phyloP scores from a whole-genome alignment of 2,113 vertebrate species.

The Numida meleagris region DNA sequence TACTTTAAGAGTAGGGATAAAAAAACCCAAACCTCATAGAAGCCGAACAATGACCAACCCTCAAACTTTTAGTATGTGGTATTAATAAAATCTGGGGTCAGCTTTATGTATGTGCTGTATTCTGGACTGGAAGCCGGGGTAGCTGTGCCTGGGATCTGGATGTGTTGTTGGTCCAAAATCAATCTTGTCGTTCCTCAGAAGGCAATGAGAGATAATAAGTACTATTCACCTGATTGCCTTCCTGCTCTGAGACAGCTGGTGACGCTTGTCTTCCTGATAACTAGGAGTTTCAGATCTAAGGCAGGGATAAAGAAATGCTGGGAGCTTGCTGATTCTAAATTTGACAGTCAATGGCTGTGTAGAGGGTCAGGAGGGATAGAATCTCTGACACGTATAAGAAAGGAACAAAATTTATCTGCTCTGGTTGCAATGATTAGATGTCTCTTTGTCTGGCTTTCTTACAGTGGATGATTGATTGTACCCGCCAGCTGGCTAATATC shows the following conservation, averaged over 20 bases:
- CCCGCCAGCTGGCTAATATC: conserved; percentile 81
- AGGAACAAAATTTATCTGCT: conserved; percentile 82
- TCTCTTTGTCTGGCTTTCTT: conserved; percentile 83
- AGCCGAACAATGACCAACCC: background rate
- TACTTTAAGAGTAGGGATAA: background rate
- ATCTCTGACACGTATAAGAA: conserved; percentile 81
- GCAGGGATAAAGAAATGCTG: conserved; percentile 82
- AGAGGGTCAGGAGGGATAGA: conserved; percentile 82
- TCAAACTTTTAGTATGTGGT: conserved; percentile 6
- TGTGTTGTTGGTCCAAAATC: conserved; percentile 78
- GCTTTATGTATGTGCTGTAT: conserved; percentile 33
- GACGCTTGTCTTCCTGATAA: conserved; percentile 84
- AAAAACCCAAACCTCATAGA: background rate
- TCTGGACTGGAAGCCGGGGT: conserved; percentile 44
- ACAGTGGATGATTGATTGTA: conserved; percentile 82
- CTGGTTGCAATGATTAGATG: conserved; percentile 81
- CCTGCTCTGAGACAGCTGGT: conserved; percentile 84
- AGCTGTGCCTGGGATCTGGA: conserved; percentile 70
- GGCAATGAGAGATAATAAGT: conserved; percentile 85
- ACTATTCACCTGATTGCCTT: conserved; percentile 87
- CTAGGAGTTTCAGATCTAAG: conserved; percentile 83
- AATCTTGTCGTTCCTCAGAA: conserved; percentile 82
- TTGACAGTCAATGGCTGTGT: conserved; percentile 82
- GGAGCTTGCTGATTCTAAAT: conserved; percentile 82
- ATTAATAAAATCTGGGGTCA: conserved; percentile 22